phyloP scores from a whole-genome alignment of 1,140 invertebrate genomes.

The Xylocopa sonorina region DNA sequence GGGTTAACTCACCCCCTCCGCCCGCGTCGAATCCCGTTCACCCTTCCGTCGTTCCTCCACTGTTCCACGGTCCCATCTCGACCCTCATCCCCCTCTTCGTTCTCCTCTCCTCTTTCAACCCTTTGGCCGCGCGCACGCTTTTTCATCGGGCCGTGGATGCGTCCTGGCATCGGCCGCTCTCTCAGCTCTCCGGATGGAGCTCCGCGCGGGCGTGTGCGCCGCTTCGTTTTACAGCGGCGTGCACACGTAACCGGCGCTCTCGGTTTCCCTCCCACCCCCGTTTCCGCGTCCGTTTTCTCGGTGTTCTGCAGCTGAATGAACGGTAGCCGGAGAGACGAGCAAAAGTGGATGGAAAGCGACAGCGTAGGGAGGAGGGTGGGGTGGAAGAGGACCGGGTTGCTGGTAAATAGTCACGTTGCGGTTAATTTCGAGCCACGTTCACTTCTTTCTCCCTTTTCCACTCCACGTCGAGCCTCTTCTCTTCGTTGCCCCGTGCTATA shows the following conservation, averaged over 20 bases:
- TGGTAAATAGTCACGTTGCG: slow-evolving; percentile 68
- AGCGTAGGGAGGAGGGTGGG: not conserved
- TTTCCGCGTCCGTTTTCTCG: slow-evolving; percentile 41
- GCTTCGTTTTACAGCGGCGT: slow-evolving; percentile 57
- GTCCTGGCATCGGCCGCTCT: slow-evolving; percentile 15
- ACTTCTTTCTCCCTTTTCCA: not conserved
- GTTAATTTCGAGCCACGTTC: slow-evolving; percentile 65
- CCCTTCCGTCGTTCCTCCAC: not conserved
- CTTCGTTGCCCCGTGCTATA: not conserved
- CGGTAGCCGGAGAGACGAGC: not conserved
- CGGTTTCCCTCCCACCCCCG: not conserved
- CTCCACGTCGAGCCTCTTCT: not conserved
- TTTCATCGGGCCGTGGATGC: slow-evolving; percentile 16
- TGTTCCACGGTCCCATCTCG: too few relatives aligned
- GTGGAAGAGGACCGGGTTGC: slow-evolving; percentile 13
- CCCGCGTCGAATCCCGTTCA: not conserved
- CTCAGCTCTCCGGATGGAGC: slow-evolving; percentile 19
- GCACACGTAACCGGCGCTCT: slow-evolving; percentile 36
- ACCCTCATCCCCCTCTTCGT: slow-evolving; percentile 33
- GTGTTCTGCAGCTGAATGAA: slow-evolving; percentile 36
- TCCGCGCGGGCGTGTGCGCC: slow-evolving; percentile 27
- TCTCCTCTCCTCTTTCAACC: slow-evolving; percentile 1
- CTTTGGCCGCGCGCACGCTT: not conserved
- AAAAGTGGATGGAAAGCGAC: slow-evolving; percentile 15
- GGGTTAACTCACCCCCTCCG: not conserved